Percentiles rank a stretch among this genome's conserved stretches.
phyloP scores from a whole-genome alignment of 2,888 invertebrate species.

The Colletes collaris region DNA sequence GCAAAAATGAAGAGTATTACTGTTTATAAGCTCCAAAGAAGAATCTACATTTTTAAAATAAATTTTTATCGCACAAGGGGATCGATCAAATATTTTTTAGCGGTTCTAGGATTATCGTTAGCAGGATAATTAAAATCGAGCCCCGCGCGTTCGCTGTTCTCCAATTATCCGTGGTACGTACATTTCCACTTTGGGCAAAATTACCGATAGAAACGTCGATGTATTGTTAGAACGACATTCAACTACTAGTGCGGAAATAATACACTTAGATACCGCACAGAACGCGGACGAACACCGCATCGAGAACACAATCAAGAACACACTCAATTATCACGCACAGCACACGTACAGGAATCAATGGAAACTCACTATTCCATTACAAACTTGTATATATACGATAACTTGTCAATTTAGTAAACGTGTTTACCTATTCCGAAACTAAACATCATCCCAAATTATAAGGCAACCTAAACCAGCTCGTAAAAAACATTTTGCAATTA shows the following conservation, averaged over 20 bases:
- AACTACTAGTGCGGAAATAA: not conserved
- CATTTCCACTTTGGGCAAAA: too few relatives aligned
- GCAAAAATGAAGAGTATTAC: too few relatives aligned
- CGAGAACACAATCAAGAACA: not conserved
- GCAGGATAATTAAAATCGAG: too few relatives aligned
- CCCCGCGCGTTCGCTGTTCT: too few relatives aligned
- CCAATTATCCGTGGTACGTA: too few relatives aligned
- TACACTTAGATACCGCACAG: not conserved
- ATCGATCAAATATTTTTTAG: too few relatives aligned
- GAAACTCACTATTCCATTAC: not conserved
- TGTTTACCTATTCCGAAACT: not conserved
- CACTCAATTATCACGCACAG: not conserved
- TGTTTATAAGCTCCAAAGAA: too few relatives aligned
- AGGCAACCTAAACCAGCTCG: not conserved
- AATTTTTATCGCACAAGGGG: too few relatives aligned
- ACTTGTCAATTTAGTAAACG: slow-evolving; percentile 5
- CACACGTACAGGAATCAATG: not conserved
- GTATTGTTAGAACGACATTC: not conserved
- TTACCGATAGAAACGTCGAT: too few relatives aligned
- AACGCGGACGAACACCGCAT: not conserved
- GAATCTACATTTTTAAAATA: too few relatives aligned
- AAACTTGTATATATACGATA: not conserved
- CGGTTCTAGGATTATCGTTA: too few relatives aligned
- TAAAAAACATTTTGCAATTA: not conserved
- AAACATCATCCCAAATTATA: not conserved